These are phyloP conservation scores for Perdix hodgsoniae DNA, from an alignment of 2,797 vertebrate genomes.

Conservation along the genomic window DNA sequence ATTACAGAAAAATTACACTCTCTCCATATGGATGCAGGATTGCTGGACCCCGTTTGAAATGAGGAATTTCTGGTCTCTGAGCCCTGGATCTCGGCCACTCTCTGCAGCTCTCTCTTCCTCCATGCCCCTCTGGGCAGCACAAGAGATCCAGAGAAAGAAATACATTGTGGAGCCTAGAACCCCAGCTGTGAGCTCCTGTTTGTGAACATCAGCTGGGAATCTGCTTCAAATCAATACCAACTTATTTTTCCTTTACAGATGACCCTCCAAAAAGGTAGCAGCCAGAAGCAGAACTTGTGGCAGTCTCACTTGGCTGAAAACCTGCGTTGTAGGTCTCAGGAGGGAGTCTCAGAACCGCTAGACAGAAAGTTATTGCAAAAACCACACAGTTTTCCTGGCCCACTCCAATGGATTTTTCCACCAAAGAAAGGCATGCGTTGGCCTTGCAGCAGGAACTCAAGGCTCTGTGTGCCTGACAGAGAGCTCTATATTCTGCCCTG, in stretches of 20 bases:
- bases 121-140: neutral
- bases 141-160: neutral
- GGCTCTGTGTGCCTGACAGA: neutral
- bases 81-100: slow-evolving; percentile 1
- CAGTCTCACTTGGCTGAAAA: neutral
- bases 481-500: neutral
- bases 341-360: neutral
- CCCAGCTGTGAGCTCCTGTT: neutral
- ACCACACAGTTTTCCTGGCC: slow-evolving; percentile 45
- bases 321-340: neutral
- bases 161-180: neutral
- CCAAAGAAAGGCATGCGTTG: neutral
- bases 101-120: neutral
- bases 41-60: slow-evolving; percentile 2
- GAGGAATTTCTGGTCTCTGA: slow-evolving; percentile 7
- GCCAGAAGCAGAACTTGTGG: neutral
- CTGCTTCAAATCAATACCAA: slow-evolving; percentile 15
- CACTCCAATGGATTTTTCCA: slow-evolving; percentile 17
- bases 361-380: slow-evolving; percentile 31
- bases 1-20: slow-evolving; percentile 23
- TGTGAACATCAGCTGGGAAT: slow-evolving; percentile 10
- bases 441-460: neutral
- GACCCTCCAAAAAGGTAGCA: neutral
- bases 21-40: neutral
- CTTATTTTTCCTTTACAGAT: slow-evolving; percentile 7